Conservation (phyloP, 2,797 vertebrate genomes). For the Peromyscus melanophrys region DNA sequence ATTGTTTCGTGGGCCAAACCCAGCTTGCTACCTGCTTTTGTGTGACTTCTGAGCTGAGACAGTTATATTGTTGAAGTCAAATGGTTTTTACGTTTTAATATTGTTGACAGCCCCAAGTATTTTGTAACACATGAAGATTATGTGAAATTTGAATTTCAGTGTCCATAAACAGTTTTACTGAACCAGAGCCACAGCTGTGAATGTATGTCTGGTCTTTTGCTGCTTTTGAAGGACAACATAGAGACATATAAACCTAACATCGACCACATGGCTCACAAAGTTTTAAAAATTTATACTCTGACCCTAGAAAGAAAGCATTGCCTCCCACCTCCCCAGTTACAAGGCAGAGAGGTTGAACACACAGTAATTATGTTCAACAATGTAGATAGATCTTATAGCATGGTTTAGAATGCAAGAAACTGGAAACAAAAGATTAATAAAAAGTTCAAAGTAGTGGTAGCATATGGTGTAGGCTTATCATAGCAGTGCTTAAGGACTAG, state of each 20-base stretch:
- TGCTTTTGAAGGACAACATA: background rate
- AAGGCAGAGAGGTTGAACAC: background rate
- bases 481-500: background rate
- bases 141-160: constrained; percentile 27
- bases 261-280: background rate
- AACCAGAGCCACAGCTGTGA: background rate
- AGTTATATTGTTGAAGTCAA: background rate
- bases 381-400: background rate
- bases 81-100: background rate
- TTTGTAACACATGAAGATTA: constrained; percentile 16
- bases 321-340: background rate
- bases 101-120: background rate
- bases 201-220: background rate
- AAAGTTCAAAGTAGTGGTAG: background rate
- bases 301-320: background rate
- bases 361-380: background rate
- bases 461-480: background rate
- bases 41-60: background rate
- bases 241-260: background rate
- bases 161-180: background rate
- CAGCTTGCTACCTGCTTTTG: background rate
- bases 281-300: constrained; percentile 3
- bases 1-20: background rate
- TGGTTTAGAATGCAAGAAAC: background rate
- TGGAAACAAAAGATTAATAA: background rate